Evolutionary conservation across 1,140 invertebrate genomes (phyloP), one percentile per base, ranked within the genome.

Genomic region (Babylonia areolata): DNA sequence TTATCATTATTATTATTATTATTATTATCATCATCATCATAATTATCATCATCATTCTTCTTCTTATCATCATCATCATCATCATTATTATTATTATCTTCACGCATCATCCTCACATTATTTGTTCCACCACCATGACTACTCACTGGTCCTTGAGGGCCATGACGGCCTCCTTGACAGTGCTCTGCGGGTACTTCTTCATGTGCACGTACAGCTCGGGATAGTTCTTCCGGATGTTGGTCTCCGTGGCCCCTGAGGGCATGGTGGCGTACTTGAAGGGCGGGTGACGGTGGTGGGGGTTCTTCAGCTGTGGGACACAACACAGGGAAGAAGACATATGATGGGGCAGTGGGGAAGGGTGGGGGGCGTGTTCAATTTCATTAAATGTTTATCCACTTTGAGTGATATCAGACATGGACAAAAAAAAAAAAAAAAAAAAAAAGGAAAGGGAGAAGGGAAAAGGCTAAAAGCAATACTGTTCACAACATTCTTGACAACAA

Each of bases 261-360:
- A 99, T 97, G 0, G 99, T 99, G n/a, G 98, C 98, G 94, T 98
- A 99, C 94, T 97, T 98, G 90, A 99, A 97, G 88, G 97, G 96
- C 1, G 99, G 99, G 91, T 98, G 98, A 89, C 97, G 91, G 28
- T 97, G 97, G 90, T 96, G 96, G 0, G 98, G 98, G 90, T 97
- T 96, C 28, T 96, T 96, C 84, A 99, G 95, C 94, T 98, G 82
- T 46, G 42, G 5, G 42, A 46, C 5, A 46, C 42, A 46, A 15
- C 5, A 15, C 5, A 46, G 42, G 42, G 42, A 15, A 15, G 42
- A 15, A 15, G 42, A 46, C 5, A 46, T 5, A 46, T 6, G 42
- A 15, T 46, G 42, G 42, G 42, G 15, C 5, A 15, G 42, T 5
- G 42, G 42, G 42, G 42, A 46, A 46, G 15, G 15, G 42, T 46